A percentile compares a stretch with the other conserved stretches of the same genome.
Evolutionary conservation across 1,140 invertebrate species (phyloP).

Genomic region (Cryptotermes secundus): DNA sequence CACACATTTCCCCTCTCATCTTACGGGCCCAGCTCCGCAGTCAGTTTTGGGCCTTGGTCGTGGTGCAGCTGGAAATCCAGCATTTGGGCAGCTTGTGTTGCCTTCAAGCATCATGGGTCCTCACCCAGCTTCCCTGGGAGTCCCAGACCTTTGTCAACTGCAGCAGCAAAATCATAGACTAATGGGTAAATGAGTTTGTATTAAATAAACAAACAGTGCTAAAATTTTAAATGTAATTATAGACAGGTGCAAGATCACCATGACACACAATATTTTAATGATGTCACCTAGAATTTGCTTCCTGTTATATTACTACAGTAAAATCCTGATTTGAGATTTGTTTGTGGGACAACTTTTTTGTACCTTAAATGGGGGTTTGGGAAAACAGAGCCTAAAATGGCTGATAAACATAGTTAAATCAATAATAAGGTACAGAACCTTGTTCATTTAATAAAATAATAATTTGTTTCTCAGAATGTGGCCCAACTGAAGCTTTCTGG

Average conservation of each 20-base stretch:
- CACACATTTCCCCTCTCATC: not conserved
- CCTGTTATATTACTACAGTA: too few species aligned
- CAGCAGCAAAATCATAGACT: slow-evolving; percentile 45
- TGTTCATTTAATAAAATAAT: too few species aligned
- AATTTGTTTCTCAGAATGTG: too few species aligned
- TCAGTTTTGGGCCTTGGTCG: not conserved
- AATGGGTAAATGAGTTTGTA: slow-evolving; percentile 34
- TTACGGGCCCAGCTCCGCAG: not conserved
- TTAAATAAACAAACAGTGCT: not conserved
- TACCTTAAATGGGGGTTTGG: too few species aligned
- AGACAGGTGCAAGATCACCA: not conserved
- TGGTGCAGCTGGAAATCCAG: not conserved
- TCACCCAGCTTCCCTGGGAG: slow-evolving; percentile 45
- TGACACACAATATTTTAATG: too few species aligned
- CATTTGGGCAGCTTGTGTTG: slow-evolving; percentile 36
- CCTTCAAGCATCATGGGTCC: slow-evolving; percentile 44
- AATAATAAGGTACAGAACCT: too few species aligned
- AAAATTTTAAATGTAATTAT: not conserved
- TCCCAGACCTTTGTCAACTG: slow-evolving; percentile 39
- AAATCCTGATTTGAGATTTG: too few species aligned
- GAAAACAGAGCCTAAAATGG: too few species aligned
- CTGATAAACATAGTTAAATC: too few species aligned
- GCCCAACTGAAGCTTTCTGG: too few species aligned
- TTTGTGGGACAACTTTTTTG: too few species aligned
- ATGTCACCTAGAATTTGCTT: too few species aligned